Base-by-base conservation (phyloP, 1,140 invertebrate genomes). In the Adelges cooleyi region DNA sequence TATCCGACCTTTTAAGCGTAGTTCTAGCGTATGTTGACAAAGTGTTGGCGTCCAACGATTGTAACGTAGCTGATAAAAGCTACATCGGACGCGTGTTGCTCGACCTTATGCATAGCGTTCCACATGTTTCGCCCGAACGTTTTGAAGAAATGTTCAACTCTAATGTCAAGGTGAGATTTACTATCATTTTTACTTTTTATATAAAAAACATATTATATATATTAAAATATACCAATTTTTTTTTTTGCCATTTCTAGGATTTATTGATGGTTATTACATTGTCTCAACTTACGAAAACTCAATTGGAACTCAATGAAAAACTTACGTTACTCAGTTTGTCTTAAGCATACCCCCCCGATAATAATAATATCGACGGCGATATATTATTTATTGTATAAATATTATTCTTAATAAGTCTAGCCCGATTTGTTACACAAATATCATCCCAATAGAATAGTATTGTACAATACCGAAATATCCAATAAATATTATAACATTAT, bases 101-200 rank as follows among this genome's bases (percentile, higher is more conserved):
- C 29, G 87, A 94, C 75, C 83, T 97, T 72, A 89, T 95, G 29
- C 86, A 90, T 75, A 87, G 89, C 27, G 85, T 95, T 54, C 93
- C 94, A 18, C 87, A 91, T 73, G 91, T 96, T 81, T 83, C 84
- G 18, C 81, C 83, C 38, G 89, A 93, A 73, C 86, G 93, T 72
- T 95, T 97, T 76, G 90, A 92, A 22, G 84, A 90, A 68, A 95
- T 96, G 88, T 87, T 97, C 72, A 95, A 94, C 71, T 89, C 90
- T 69, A 94, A 94, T 74, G 89, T 96, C 72, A 96, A 96, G 77
- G 83, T 84, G 73, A 68, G 53, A n/a, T n/a, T n/a, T n/a, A n/a
- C n/a, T n/a, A n/a, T n/a, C n/a, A n/a, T n/a, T n/a, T n/a, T n/a
- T n/a, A n/a, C n/a, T n/a, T n/a, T n/a, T n/a, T n/a, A 50, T 10